Base-by-base conservation (phyloP, 1,140 invertebrate genomes). In the Eurosta solidaginis region DNA sequence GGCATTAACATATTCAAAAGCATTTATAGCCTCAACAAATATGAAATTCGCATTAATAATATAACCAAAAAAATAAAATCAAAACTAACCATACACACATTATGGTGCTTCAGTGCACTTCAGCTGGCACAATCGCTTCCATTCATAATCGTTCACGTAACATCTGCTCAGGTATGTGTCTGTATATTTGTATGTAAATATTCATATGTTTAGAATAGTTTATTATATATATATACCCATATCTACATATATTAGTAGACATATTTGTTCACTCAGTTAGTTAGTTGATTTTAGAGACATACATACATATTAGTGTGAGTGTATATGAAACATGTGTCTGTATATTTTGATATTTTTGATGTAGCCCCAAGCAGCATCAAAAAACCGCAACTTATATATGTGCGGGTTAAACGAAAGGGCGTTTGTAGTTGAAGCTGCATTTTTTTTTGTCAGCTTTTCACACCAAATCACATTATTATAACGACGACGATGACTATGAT, bases 391-490 rank as follows among this genome's bases (percentile, higher is more conserved):
- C 49, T 1, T 12, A 17, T 29, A 40, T 29, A 14, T 3, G 33
- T 40, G 59, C 33, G 59, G 22, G 29, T 68, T 68, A 68, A 68
- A n/a, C 33, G 29, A 17, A n/a, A 7, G 4, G 14, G 33, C 20
- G 50, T 9, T 10, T 54, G 50, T 14, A 54, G 22, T 54, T 7
- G 25, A 54, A 25, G 50, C 12, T 3, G 45, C 1, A 12, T 12
- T 17, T 17, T 14, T 2, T 68, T 40, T 33, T 40, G 59, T 17
- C 59, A 68, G 59, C 59, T 68, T 68, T 68, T 68, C 59, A 40
- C 59, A 68, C 59, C 33, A 68, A 68, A 68, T 68, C n/a, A 68
- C 59, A 68, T 68, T 68, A 68, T 68, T 68, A 68, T 68, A 20
- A 68, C 59, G 29, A 68, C 40, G 59, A 68, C 33, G 59, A 68